Evolutionary conservation across 2,797 vertebrate genomes (phyloP).

Genomic region (Coracias cyanogaster): DNA sequence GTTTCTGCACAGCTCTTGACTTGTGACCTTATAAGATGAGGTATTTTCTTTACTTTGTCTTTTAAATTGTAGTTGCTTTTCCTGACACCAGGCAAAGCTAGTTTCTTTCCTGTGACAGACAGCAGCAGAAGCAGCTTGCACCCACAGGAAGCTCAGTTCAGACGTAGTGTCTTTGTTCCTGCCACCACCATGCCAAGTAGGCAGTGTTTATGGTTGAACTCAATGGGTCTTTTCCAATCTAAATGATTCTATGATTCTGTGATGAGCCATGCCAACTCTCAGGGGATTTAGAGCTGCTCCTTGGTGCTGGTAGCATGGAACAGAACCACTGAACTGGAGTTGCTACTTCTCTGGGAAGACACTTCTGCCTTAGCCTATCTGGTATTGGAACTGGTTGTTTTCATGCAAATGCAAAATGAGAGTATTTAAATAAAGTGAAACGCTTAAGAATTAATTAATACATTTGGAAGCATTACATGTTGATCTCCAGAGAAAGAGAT

Average conservation of each 20-base stretch:
- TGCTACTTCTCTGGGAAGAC: neutral
- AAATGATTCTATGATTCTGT: neutral
- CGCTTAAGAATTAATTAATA: neutral
- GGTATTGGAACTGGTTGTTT: neutral
- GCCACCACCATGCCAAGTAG: neutral
- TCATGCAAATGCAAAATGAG: neutral
- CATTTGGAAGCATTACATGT: neutral
- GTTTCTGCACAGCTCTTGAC: neutral
- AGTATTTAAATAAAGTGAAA: neutral
- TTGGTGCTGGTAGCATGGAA: neutral
- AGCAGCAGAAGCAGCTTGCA: neutral
- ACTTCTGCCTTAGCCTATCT: neutral
- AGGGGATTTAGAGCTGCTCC: neutral
- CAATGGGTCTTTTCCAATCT: neutral
- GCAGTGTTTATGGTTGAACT: accelerated
- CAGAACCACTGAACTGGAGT: neutral
- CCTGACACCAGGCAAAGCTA: neutral
- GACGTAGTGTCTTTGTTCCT: neutral
- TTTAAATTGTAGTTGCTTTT: neutral
- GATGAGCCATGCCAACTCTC: neutral
- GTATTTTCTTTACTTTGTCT: neutral
- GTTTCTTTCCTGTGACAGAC: neutral
- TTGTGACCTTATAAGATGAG: neutral
- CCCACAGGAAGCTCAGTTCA: neutral
- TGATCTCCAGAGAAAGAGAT: neutral